phyloP scores from a whole-genome alignment of 1,140 invertebrate genomes.

The Pygmarrhopalites habei region DNA sequence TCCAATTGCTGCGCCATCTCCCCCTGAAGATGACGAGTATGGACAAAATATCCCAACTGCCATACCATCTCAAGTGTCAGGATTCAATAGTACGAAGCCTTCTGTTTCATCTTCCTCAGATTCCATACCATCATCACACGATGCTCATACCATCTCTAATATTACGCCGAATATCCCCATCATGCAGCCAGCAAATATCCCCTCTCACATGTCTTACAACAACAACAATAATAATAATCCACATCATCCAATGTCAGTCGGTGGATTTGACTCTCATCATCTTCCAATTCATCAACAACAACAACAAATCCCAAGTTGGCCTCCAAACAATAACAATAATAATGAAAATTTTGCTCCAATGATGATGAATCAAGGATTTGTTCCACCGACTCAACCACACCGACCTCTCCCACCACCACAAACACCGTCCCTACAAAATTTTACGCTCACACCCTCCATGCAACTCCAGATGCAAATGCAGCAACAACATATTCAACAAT shows the following conservation, averaged over 20 bases:
- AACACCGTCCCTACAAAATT: background rate
- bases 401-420: no score
- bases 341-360: background rate
- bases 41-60: no score
- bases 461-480: constrained; percentile 30
- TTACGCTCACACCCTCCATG: constrained; percentile 1
- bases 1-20: constrained; percentile 14
- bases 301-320: no score
- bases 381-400: no score
- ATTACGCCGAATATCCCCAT: no score
- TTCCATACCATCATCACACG: background rate
- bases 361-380: background rate
- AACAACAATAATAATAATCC: background rate
- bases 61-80: no score
- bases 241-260: constrained; percentile 1
- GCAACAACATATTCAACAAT: constrained; percentile 17
- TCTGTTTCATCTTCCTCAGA: no score
- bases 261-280: background rate
- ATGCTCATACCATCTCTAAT: constrained; percentile 7
- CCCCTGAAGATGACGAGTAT: background rate
- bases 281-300: no score
- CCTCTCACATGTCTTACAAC: background rate
- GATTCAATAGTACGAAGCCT: no score
- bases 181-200: no score
- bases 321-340: no score